Evolutionary conservation across 2,113 vertebrate species (phyloP).

Genomic region (Panurus biarmicus): DNA sequence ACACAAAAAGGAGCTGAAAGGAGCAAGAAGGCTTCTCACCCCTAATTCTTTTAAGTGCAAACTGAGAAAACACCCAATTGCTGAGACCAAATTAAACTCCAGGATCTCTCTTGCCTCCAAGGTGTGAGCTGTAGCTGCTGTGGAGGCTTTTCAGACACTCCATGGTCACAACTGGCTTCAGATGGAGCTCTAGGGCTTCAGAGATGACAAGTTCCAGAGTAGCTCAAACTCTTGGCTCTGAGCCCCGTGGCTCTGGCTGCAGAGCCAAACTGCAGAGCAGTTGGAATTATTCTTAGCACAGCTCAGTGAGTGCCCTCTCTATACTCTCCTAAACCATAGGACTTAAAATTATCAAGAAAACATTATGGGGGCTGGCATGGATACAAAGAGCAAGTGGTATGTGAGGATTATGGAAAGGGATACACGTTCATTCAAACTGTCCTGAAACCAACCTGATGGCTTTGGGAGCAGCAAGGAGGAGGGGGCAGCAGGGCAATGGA

Average conservation of each 20-base stretch:
- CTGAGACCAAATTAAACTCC: neutral
- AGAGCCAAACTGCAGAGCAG: constrained; percentile 52
- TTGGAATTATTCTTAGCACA: constrained; percentile 63
- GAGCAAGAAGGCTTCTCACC: neutral
- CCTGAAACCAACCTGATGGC: neutral
- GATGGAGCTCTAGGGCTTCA: constrained; percentile 49
- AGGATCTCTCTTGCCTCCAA: neutral
- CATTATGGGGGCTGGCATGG: neutral
- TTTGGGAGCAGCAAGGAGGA: neutral
- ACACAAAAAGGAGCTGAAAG: neutral
- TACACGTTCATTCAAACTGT: neutral
- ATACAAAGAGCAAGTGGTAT: neutral
- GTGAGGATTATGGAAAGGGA: neutral
- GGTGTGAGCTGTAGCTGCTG: neutral
- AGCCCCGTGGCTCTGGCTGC: constrained; percentile 44
- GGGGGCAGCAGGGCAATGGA: neutral
- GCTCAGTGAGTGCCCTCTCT: constrained; percentile 39
- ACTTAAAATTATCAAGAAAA: constrained; percentile 33
- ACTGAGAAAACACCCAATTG: neutral
- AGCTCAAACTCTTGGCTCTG: constrained; percentile 43
- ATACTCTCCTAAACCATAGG: constrained; percentile 15
- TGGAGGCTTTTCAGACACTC: neutral
- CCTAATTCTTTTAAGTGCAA: neutral
- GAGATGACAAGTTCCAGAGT: constrained; percentile 45
- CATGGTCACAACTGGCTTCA: constrained; percentile 25